Conservation (phyloP, 2,113 vertebrate genomes). For the Heloderma charlesbogerti region DNA sequence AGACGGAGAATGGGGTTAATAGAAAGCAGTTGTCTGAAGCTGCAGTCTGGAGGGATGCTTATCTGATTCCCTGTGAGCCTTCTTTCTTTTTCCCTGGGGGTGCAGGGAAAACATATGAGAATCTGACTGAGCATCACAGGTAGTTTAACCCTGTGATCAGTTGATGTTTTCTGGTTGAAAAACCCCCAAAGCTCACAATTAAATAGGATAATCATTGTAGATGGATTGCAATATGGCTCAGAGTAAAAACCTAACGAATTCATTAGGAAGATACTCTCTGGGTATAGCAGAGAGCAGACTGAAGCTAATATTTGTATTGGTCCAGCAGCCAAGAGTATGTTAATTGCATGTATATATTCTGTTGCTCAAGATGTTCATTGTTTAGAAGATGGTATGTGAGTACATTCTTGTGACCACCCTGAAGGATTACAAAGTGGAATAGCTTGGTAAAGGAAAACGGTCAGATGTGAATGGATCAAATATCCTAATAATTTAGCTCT, state of each 20-base stretch:
- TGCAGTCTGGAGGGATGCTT: neutral
- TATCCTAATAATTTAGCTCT: neutral
- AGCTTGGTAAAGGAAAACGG: neutral
- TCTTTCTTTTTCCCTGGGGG: neutral
- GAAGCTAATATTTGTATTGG: neutral
- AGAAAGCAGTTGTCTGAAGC: neutral
- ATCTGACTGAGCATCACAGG: neutral
- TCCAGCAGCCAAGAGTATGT: neutral
- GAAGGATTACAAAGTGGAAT: neutral
- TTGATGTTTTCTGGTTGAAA: neutral
- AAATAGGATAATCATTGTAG: neutral
- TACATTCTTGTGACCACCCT: neutral
- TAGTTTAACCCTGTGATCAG: neutral
- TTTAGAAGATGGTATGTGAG: neutral
- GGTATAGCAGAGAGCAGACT: neutral
- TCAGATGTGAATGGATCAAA: neutral
- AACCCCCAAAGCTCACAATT: neutral
- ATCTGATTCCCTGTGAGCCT: neutral
- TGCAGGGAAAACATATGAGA: neutral
- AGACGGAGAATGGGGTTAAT: neutral
- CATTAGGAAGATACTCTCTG: neutral
- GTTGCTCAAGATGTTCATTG: constrained; percentile 44
- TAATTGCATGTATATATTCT: neutral
- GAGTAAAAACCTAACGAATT: neutral
- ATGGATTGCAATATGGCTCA: neutral